A percentile compares a stretch with the other conserved stretches of the same genome.
These are phyloP conservation scores for Nematopogon swammerdamellus DNA, from an alignment of 2,888 invertebrate species.

Conservation along the genomic window DNA sequence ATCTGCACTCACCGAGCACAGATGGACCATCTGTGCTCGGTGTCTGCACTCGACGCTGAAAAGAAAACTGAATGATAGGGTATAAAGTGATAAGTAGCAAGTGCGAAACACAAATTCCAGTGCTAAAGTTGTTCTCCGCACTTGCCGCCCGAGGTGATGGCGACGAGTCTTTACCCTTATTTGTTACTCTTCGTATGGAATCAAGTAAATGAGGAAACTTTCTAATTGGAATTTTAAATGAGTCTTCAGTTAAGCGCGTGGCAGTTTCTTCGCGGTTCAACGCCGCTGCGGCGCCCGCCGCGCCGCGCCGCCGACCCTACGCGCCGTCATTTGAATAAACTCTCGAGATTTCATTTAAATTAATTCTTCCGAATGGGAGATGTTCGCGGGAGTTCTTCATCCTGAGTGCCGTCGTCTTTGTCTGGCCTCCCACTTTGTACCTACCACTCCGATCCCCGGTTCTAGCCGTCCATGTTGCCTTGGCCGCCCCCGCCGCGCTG, in stretches of 20 bases:
- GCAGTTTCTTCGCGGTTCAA: constrained; percentile 46
- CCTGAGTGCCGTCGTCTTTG: no score
- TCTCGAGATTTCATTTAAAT: background rate
- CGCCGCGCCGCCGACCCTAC: background rate
- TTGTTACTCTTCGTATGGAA: constrained; percentile 18
- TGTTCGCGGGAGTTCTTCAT: background rate
- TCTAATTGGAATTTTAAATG: constrained; percentile 57
- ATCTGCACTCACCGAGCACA: no score
- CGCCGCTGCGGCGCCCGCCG: constrained; percentile 24
- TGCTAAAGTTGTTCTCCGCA: no score
- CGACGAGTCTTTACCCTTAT: background rate
- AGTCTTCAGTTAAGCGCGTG: constrained; percentile 26
- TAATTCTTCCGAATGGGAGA: background rate
- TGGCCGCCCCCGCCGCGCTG: constrained; percentile 26
- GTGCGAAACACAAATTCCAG: no score
- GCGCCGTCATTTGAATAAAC: background rate
- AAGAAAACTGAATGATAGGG: no score
- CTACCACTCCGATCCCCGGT: no score
- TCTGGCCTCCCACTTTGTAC: no score
- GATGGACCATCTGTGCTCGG: no score
- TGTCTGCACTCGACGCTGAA: no score
- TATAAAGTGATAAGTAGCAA: no score
- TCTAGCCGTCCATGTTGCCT: no score
- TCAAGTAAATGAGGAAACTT: constrained; percentile 57
- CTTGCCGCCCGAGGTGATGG: no score